Evolutionary conservation across 2,888 invertebrate genomes (phyloP).

Genomic region (Pyrochroa serraticornis): DNA sequence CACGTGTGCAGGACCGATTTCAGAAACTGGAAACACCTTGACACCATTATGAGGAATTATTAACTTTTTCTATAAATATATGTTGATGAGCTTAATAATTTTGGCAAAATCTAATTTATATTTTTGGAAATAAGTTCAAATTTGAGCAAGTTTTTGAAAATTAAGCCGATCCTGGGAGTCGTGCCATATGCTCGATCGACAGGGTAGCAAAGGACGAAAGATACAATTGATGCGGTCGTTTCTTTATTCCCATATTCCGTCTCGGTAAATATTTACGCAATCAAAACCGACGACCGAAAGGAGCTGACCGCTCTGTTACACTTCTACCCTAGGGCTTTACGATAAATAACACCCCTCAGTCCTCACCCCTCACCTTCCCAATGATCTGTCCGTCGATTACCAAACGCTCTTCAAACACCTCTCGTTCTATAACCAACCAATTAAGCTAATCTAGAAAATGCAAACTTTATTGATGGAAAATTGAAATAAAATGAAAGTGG

Average conservation of each 20-base stretch:
- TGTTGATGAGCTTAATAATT: too few species aligned
- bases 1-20: not conserved
- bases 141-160: not conserved
- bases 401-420: too few species aligned
- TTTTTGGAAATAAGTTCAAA: too few species aligned
- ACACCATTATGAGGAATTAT: not conserved
- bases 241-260: slow-evolving; percentile 26
- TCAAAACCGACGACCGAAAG: slow-evolving; percentile 31
- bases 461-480: not conserved
- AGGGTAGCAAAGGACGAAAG: slow-evolving; percentile 12
- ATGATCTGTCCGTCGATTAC: slow-evolving; percentile 5
- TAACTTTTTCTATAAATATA: too few species aligned
- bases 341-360: slow-evolving; percentile 14
- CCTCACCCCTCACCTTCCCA: too few species aligned
- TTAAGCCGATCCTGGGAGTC: too few species aligned
- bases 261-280: slow-evolving; percentile 29
- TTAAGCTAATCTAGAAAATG: too few species aligned
- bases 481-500: not conserved
- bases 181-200: not conserved
- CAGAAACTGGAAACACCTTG: not conserved
- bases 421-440: too few species aligned
- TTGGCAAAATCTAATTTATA: too few species aligned
- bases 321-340: slow-evolving; percentile 19
- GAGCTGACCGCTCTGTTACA: slow-evolving; percentile 22
- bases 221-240: slow-evolving; percentile 26